Evolutionary conservation across 2,888 invertebrate genomes (phyloP).

Genomic region (Psococerastis gibbosa): DNA sequence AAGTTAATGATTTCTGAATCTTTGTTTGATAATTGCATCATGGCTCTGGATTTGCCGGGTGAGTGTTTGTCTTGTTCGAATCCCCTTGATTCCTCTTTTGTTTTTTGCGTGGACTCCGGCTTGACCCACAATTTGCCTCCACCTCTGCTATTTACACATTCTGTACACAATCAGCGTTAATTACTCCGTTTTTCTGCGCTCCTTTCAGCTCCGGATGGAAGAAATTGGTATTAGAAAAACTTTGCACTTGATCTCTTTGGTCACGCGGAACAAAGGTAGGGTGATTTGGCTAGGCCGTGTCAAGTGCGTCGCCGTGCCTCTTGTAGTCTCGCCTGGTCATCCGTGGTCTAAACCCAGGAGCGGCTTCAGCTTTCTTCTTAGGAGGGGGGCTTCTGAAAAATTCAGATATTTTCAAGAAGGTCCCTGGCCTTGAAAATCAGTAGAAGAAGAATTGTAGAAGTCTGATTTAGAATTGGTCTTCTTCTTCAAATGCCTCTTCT

Average conservation of each 20-base stretch:
- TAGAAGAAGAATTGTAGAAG: too few species aligned
- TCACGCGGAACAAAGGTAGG: background rate
- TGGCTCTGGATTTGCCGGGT: slow-evolving; percentile 6
- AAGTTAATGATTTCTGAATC: slow-evolving; percentile 10
- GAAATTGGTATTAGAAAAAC: background rate
- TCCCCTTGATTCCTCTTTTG: slow-evolving; percentile 6
- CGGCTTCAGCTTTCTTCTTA: too few species aligned
- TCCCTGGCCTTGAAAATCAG: too few species aligned
- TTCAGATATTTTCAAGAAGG: too few species aligned
- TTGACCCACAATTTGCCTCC: slow-evolving; percentile 7
- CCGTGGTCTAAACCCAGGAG: too few species aligned
- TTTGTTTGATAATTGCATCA: slow-evolving; percentile 11
- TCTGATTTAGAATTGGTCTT: too few species aligned
- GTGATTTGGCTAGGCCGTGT: too few species aligned
- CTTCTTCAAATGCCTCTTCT: too few species aligned
- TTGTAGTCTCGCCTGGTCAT: too few species aligned
- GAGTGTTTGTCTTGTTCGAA: slow-evolving; percentile 1
- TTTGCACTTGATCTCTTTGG: background rate
- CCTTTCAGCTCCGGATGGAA: background rate
- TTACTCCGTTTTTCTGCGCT: too few species aligned
- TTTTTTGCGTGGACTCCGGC: background rate
- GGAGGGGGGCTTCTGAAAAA: too few species aligned
- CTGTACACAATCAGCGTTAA: slow-evolving; percentile 8
- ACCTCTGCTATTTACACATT: slow-evolving; percentile 10
- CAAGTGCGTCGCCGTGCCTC: too few species aligned